Evolutionary conservation across 1,140 invertebrate species (phyloP), one percentile per base, ranked within the genome.

Genomic region (Drosophila arawakana): DNA sequence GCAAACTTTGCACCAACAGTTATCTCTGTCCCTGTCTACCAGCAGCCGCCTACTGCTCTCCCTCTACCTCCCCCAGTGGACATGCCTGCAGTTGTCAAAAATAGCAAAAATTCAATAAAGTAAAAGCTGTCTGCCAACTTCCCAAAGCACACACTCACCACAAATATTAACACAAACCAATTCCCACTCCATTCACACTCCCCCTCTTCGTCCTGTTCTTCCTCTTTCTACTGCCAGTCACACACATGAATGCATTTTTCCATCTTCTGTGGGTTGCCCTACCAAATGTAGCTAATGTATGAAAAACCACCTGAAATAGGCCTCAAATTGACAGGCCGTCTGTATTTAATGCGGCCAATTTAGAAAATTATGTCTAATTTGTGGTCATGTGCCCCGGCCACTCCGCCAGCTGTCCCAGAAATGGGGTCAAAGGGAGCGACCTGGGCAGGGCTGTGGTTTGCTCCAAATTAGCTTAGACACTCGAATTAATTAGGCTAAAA

Each of bases 271-370:
- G 10, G 25, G 25, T 52, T 43, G 67, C 2, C 30, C 21, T 1
- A 13, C 66, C 55, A 76, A 85, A 81, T 76, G 49, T 44, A 76
- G 72, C 78, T 54, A 81, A 81, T 81, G 67, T 73, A 67, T 74
- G 69, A 50, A 60, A 41, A 15, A 21, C 30, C 59, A 44, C 54
- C 13, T 58, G 54, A 25, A 30, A 46, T 35, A 43, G 41, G 43
- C 15, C n/a, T 52, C 47, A 71, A 65, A 77, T 71, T 58, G 73
- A 68, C 68, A 67, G 49, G 63, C 59, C 11, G 58, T 41, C 52
- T 71, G 58, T 59, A 79, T 84, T 68, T 72, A 85, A 80, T 72
- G 47, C 10, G 65, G 81, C 68, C 69, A 78, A 85, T 85, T 81
- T 49, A 78, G 21, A 73, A 60, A 69, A 75, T 75, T 63, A 58